Evolutionary conservation across 1,140 invertebrate genomes (phyloP), one percentile per base, ranked within the genome.

Genomic region (Wiebesia pumilae): DNA sequence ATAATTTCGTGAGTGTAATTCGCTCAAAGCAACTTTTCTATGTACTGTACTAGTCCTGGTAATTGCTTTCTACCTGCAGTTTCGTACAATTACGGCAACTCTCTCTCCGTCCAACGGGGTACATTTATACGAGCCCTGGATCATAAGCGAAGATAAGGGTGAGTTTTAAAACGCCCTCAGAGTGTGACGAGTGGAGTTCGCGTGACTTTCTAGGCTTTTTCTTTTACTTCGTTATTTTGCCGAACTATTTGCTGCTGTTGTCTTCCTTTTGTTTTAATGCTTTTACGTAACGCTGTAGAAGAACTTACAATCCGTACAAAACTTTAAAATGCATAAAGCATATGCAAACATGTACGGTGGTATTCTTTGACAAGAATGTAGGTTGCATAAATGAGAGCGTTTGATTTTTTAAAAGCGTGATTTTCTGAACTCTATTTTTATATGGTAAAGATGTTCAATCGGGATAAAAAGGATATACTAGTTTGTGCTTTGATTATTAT

Each of bases 111-210:
- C 35, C 12, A 30, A 27, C 14, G 62, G 51, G 24, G 71, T 40
- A 62, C 47, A 19, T 77, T 35, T 40, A 62, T 54, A 62, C 24
- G 33, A 77, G 51, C 54, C 47, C 10, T 51, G 58, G 73, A 84
- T 84, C 40, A 58, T 73, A 65, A 40, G 33, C 35, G n/a, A 35
- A 78, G 73, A 78, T 78, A 78, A 40, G 73, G 83, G 73, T 78
- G 83, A 78, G 78, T 84, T 84, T 78, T 65, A 77, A 84, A 84
- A 33, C 27, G 40, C 30, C 4, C 33, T 16, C 27, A 7, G 40
- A 81, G 40, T 65, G 62, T 81, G 80, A 81, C 65, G 62, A 69
- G 62, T 24, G 16, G 19, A 12, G 83, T 14, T 84, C n/a, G 73
- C 83, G 83, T 84, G 83, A 78, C 73, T 9, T 65, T n/a, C 3